Percentiles rank a stretch among this genome's conserved stretches.
These are phyloP conservation scores for Eumaeus atala DNA, from an alignment of 1,140 invertebrate species.

Conservation along the genomic window DNA sequence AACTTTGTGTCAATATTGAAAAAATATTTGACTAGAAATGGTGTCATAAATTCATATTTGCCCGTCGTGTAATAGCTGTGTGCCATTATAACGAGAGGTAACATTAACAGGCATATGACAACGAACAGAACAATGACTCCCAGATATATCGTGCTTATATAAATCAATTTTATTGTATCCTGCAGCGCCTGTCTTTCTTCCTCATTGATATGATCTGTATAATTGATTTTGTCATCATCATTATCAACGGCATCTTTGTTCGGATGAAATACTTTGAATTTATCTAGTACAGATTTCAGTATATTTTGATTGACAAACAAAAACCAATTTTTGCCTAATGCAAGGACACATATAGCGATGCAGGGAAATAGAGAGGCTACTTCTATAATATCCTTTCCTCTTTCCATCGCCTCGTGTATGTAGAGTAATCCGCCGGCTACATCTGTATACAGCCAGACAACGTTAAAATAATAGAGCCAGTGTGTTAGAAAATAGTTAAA, in stretches of 20 bases:
- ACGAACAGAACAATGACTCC: background rate
- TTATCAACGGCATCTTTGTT: background rate
- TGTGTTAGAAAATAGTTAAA: background rate
- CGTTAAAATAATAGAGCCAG: background rate
- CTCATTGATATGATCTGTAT: background rate
- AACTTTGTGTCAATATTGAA: slow-evolving; percentile 4
- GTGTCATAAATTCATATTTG: background rate
- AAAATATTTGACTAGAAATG: slow-evolving; percentile 11
- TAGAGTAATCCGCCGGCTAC: background rate
- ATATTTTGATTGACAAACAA: background rate
- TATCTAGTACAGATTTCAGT: background rate
- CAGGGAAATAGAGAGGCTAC: background rate
- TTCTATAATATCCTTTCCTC: background rate
- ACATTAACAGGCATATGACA: background rate
- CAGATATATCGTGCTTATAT: background rate
- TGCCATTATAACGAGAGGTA: slow-evolving; percentile 3
- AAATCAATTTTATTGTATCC: slow-evolving; percentile 1
- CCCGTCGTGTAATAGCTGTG: slow-evolving; percentile 5
- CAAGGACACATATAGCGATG: background rate
- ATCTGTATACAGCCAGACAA: background rate
- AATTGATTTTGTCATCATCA: no score
- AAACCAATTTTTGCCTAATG: background rate
- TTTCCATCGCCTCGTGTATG: background rate
- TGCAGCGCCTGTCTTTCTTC: background rate
- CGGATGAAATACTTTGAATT: background rate